phyloP scores from a whole-genome alignment of 2,113 vertebrate genomes.

The Poicephalus gulielmi region DNA sequence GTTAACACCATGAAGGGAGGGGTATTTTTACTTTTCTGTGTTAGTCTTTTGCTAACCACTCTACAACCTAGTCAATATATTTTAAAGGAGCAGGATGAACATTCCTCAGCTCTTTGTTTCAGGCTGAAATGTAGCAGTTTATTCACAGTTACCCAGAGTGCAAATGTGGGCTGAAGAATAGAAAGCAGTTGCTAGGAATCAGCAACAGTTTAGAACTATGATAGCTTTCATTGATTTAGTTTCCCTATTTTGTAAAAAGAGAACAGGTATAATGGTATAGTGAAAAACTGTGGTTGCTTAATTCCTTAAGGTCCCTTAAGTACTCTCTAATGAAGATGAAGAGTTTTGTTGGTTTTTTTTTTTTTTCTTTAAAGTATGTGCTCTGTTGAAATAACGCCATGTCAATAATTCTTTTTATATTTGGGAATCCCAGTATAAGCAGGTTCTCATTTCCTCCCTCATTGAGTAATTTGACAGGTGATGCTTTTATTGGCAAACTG shows the following conservation, averaged over 20 bases:
- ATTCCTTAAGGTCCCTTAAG: not conserved
- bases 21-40: not conserved
- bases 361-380: too few relatives aligned
- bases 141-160: not conserved
- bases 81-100: not conserved
- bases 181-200: not conserved
- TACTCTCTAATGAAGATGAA: not conserved
- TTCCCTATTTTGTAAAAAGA: not conserved
- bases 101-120: not conserved
- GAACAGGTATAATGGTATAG: not conserved
- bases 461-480: not conserved
- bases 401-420: not conserved
- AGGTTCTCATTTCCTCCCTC: not conserved
- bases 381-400: not conserved
- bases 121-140: not conserved
- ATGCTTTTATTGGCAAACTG: not conserved
- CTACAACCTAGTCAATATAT: not conserved
- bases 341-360: not conserved
- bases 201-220: not conserved
- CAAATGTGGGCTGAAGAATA: not conserved
- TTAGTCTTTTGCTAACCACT: not conserved
- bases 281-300: not conserved
- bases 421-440: not conserved
- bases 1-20: not conserved
- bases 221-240: not conserved